Conservation (phyloP, 2,888 invertebrate genomes). For the Gasteruption jaculator region DNA sequence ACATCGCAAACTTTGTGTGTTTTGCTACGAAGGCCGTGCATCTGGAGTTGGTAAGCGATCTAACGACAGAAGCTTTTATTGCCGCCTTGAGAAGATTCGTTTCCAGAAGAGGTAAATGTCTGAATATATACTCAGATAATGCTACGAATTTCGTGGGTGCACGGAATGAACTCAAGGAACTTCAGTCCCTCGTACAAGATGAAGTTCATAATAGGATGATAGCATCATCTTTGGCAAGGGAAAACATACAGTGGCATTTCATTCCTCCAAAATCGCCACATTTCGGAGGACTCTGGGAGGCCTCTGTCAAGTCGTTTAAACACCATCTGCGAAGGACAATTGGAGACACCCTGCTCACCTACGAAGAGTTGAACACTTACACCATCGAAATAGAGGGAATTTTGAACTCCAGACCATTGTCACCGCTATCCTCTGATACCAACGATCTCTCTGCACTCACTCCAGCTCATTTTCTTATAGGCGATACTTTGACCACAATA, state of each 20-base stretch:
- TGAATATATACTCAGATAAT: constrained; percentile 32
- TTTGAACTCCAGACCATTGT: too few species aligned
- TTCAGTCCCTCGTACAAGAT: constrained; percentile 1
- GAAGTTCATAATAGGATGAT: neutral
- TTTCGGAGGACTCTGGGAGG: constrained; percentile 13
- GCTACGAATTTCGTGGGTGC: too few species aligned
- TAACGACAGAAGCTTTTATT: constrained; percentile 33
- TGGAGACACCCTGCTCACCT: neutral
- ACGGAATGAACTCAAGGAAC: constrained; percentile 22
- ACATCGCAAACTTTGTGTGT: constrained; percentile 31
- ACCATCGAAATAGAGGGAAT: too few species aligned
- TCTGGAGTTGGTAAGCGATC: constrained; percentile 31
- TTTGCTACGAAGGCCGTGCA: constrained; percentile 35
- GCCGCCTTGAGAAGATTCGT: constrained; percentile 33
- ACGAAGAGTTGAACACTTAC: too few species aligned
- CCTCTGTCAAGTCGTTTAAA: constrained; percentile 11
- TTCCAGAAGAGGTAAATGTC: constrained; percentile 29
- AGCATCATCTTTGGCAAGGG: constrained; percentile 14
- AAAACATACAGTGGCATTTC: constrained; percentile 9
- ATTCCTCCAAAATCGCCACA: constrained; percentile 10
- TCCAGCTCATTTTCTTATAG: too few species aligned
- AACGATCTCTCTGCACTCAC: too few species aligned
- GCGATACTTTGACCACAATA: too few species aligned
- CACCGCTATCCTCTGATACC: too few species aligned
- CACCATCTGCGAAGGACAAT: constrained; percentile 1